These are phyloP conservation scores for Isaurus tuberculatus DNA, from an alignment of 92 coral and sea anemone genomes.

Conservation along the genomic window DNA sequence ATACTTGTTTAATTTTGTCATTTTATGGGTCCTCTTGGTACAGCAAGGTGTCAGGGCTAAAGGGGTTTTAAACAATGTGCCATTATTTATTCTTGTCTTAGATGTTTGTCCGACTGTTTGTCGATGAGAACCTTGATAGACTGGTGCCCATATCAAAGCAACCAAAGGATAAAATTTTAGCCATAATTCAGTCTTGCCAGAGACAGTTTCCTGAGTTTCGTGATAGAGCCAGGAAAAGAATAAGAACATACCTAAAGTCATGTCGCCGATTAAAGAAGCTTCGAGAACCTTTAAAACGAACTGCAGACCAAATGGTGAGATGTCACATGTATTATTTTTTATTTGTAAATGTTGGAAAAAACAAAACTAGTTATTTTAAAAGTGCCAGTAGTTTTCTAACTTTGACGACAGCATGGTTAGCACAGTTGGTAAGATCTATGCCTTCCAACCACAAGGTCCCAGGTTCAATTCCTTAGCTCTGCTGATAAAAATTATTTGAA, in stretches of 20 bases:
- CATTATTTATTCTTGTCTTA: conserved; percentile 19
- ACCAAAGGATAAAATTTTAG: conserved; percentile 96
- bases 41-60: too few relatives aligned
- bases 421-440: too few relatives aligned
- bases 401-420: too few relatives aligned
- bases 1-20: too few relatives aligned
- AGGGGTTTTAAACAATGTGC: too few relatives aligned
- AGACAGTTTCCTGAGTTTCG: conserved; percentile 99
- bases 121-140: conserved; percentile 97
- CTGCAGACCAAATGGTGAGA: conserved; percentile 98
- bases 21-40: too few relatives aligned
- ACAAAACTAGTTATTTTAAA: background rate
- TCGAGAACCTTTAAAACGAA: conserved; percentile 92
- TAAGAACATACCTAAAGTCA: conserved; percentile 94
- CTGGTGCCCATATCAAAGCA: conserved; percentile 98
- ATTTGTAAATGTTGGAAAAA: background rate
- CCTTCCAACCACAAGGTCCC: too few relatives aligned
- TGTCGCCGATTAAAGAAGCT: conserved; percentile 94
- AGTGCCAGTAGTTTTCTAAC: background rate
- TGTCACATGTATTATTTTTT: background rate
- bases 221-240: conserved; percentile 97
- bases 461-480: too few relatives aligned
- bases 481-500: too few relatives aligned
- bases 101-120: conserved; percentile 98
- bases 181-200: conserved; percentile 97